These are phyloP conservation scores for Trogon surrucura DNA, from an alignment of 2,113 vertebrate genomes.

Conservation along the genomic window DNA sequence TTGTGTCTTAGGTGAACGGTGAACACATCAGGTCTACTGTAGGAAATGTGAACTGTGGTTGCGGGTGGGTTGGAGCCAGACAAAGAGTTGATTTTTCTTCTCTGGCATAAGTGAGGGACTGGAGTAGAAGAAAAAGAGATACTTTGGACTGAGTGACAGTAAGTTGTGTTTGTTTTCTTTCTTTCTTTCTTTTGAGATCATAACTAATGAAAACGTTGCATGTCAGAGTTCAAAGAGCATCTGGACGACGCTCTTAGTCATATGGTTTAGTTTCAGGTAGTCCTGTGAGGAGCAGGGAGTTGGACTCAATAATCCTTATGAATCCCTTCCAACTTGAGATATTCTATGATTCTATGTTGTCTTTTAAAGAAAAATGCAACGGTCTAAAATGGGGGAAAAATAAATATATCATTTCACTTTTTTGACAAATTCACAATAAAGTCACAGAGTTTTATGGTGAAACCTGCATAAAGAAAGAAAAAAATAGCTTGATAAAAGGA, in stretches of 20 bases:
- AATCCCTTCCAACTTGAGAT: not conserved
- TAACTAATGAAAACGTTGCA: not conserved
- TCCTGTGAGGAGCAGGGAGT: not conserved
- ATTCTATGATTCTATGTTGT: not conserved
- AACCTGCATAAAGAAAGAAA: not conserved
- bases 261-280: not conserved
- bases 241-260: not conserved
- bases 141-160: not conserved
- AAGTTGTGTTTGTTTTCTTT: not conserved
- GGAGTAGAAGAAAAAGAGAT: not conserved
- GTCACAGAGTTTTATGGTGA: not conserved
- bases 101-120: not conserved
- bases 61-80: not conserved
- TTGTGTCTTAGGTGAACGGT: not conserved
- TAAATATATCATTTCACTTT: not conserved
- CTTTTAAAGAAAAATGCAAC: not conserved
- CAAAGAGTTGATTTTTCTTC: not conserved
- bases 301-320: accelerated
- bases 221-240: not conserved
- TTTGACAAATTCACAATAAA: not conserved
- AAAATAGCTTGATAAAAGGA: not conserved
- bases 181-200: not conserved
- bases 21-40: not conserved
- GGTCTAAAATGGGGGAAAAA: not conserved
- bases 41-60: not conserved